Percentiles rank a stretch among this genome's conserved stretches.
Conservation (phyloP, 1,140 invertebrate genomes). For the Drosophila biarmipes region DNA sequence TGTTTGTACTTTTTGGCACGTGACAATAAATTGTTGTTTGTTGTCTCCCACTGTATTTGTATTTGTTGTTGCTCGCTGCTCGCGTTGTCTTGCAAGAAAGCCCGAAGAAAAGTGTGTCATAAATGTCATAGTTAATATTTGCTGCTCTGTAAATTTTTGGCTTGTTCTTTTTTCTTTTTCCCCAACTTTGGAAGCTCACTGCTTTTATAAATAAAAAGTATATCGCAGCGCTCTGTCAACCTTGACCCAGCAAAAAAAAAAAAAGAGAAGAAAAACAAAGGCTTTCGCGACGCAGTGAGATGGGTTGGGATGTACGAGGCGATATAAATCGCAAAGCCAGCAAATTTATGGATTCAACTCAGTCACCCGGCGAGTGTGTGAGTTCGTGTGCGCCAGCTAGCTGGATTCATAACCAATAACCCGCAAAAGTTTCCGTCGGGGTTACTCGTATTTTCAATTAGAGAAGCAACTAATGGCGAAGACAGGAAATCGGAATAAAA, state of each 20-base stretch:
- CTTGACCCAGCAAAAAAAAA: constrained; percentile 64
- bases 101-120: constrained; percentile 73
- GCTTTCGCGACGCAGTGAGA: constrained; percentile 3
- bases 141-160: constrained; percentile 62
- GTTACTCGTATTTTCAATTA: constrained; percentile 19
- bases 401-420: constrained; percentile 58
- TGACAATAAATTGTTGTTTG: constrained; percentile 81
- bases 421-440: constrained; percentile 46
- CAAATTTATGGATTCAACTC: constrained; percentile 55
- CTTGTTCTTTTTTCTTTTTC: background rate
- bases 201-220: constrained; percentile 71
- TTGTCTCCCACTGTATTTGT: constrained; percentile 39
- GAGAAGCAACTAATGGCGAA: background rate
- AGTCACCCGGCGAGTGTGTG: constrained; percentile 3
- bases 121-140: constrained; percentile 83
- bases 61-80: constrained; percentile 32
- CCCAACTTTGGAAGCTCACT: constrained; percentile 52
- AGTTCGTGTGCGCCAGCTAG: background rate
- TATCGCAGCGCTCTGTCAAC: constrained; percentile 72
- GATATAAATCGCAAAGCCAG: constrained; percentile 59
- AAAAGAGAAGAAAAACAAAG: constrained; percentile 24
- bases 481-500: background rate
- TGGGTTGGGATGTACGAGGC: constrained; percentile 14
- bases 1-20: constrained; percentile 76
- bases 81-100: constrained; percentile 31